Conservation (phyloP, 2,113 vertebrate species). For the Petaurus breviceps region DNA sequence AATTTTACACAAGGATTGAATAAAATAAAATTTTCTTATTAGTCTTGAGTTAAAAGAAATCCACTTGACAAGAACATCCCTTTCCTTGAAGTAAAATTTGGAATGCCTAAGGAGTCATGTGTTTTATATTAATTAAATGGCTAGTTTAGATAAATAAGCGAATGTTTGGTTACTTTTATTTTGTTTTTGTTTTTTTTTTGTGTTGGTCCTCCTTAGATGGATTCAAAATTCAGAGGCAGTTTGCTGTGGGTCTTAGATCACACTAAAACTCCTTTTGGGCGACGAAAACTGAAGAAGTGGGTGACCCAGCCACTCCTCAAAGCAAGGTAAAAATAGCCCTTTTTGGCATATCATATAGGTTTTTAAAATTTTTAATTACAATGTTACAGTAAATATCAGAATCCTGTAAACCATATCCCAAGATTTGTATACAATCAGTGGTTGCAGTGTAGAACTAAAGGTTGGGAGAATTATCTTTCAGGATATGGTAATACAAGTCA, state of each 20-base stretch:
- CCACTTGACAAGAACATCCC: not conserved
- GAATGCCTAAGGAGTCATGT: not conserved
- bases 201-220: constrained; percentile 86
- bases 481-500: not conserved
- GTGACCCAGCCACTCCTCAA: constrained; percentile 93
- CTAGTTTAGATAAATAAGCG: constrained; percentile 5
- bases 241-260: constrained; percentile 97
- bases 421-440: not conserved
- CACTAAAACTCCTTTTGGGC: constrained; percentile 93
- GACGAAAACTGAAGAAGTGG: constrained; percentile 94
- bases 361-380: not conserved
- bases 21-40: constrained; percentile 10
- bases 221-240: constrained; percentile 91
- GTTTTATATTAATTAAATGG: not conserved
- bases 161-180: constrained; percentile 8
- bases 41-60: constrained; percentile 27
- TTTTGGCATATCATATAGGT: not conserved
- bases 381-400: not conserved
- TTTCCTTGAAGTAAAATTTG: not conserved
- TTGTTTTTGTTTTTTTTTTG: too few species aligned
- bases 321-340: constrained; percentile 84
- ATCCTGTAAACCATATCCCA: not conserved
- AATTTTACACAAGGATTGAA: not conserved
- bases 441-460: not conserved
- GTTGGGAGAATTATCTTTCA: not conserved